Conservation (phyloP, 1,140 invertebrate species). For the Mycetomoellerius zeteki region DNA sequence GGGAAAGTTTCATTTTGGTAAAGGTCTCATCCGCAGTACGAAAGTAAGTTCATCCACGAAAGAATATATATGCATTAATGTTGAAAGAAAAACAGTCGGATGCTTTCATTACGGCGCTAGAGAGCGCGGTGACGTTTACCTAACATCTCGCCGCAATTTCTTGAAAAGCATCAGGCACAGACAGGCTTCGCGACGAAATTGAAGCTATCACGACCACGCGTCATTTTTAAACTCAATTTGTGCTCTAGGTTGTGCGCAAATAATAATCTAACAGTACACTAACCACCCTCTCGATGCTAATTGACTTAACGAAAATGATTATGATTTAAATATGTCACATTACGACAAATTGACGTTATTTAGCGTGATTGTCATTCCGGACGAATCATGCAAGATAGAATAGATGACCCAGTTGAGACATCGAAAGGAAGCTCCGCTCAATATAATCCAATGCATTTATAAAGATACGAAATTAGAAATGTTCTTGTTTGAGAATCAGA, state of each 20-base stretch:
- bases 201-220: conserved; percentile 29
- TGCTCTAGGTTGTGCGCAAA: background rate
- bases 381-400: conserved; percentile 31
- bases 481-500: background rate
- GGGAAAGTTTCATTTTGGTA: conserved; percentile 34
- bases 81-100: conserved; percentile 48
- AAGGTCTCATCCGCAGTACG: background rate
- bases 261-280: background rate
- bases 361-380: background rate
- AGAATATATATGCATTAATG: conserved; percentile 36
- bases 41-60: background rate
- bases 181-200: background rate
- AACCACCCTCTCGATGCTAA: background rate
- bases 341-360: background rate
- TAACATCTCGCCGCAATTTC: conserved; percentile 46
- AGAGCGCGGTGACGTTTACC: background rate
- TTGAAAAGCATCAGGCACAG: conserved; percentile 43
- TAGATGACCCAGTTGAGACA: conserved; percentile 1
- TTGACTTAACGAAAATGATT: background rate
- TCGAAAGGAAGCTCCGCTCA: background rate
- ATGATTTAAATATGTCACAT: conserved; percentile 35
- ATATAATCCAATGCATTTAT: conserved; percentile 22
- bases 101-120: conserved; percentile 21
- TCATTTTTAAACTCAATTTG: conserved; percentile 47
- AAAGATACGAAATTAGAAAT: conserved; percentile 3